These are phyloP conservation scores for Sminthurides bifidus DNA, from an alignment of 1,140 invertebrate species.

Conservation along the genomic window DNA sequence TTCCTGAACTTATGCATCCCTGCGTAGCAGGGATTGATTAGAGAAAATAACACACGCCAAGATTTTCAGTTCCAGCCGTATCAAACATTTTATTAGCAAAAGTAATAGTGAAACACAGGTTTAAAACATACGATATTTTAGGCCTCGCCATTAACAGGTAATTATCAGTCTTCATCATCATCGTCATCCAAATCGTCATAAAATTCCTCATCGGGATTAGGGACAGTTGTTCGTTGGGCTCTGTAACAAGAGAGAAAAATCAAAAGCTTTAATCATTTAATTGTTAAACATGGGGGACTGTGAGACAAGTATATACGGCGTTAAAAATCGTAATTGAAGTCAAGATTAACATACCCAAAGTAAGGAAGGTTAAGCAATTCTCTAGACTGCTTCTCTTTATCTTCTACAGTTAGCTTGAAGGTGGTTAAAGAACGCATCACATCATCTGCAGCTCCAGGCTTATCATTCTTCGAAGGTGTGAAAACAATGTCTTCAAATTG, in stretches of 20 bases:
- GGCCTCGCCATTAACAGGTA: too few species aligned
- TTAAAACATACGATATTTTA: too few species aligned
- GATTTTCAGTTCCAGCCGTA: too few species aligned
- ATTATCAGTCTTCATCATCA: constrained; percentile 24
- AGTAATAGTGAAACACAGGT: too few species aligned
- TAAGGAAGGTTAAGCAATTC: constrained; percentile 26
- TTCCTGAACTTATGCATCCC: too few species aligned
- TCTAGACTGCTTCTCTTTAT: constrained; percentile 26
- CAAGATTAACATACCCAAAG: constrained; percentile 22
- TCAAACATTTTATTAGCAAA: too few species aligned
- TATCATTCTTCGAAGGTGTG: neutral
- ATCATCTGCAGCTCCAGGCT: constrained; percentile 1
- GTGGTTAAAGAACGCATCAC: constrained; percentile 23
- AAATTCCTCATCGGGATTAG: constrained; percentile 1
- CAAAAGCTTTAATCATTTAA: neutral
- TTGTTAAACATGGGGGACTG: neutral
- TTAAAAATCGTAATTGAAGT: neutral
- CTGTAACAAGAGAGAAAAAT: constrained; percentile 4
- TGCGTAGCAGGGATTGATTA: too few species aligned
- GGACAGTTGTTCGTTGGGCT: constrained; percentile 19
- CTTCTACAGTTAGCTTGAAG: constrained; percentile 30
- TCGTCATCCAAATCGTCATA: constrained; percentile 26
- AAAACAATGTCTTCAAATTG: neutral
- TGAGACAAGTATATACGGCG: neutral
- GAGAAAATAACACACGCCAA: too few species aligned